These are phyloP conservation scores for Streblospio benedicti DNA, from an alignment of 1,140 invertebrate genomes.

Conservation along the genomic window DNA sequence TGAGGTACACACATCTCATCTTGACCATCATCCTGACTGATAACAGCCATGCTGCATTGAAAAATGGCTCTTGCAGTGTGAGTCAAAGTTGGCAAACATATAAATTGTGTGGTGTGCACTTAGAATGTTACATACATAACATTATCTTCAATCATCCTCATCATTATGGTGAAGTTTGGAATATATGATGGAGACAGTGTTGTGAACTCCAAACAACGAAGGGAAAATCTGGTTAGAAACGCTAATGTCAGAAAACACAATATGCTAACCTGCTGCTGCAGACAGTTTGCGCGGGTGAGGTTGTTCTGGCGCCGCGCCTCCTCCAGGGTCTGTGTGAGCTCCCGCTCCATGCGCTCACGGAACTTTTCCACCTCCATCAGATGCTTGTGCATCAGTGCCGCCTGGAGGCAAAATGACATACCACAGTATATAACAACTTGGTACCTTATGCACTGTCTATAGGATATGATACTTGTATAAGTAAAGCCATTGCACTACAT, in stretches of 20 bases:
- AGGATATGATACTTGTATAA: no score
- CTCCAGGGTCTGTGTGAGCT: conserved; percentile 33
- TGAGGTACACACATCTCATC: no score
- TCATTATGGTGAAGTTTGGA: neutral
- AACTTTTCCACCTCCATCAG: conserved; percentile 39
- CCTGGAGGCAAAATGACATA: no score
- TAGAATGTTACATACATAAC: neutral
- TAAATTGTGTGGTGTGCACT: no score
- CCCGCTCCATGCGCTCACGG: conserved; percentile 33
- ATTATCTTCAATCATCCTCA: neutral
- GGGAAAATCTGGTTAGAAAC: neutral
- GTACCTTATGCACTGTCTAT: no score
- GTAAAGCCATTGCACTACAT: no score
- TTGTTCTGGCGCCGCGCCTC: conserved; percentile 29
- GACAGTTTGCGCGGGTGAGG: conserved; percentile 22
- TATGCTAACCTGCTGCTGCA: conserved; percentile 30
- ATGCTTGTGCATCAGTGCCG: conserved; percentile 34
- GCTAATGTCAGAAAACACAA: neutral
- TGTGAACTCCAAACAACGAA: neutral
- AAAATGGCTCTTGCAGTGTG: no score
- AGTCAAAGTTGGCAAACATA: no score
- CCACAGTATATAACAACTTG: no score
- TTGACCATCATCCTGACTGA: no score
- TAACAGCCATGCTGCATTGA: no score
- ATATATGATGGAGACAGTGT: neutral